Evolutionary conservation across 2,888 invertebrate genomes (phyloP).

Genomic region (Carcina quercana): DNA sequence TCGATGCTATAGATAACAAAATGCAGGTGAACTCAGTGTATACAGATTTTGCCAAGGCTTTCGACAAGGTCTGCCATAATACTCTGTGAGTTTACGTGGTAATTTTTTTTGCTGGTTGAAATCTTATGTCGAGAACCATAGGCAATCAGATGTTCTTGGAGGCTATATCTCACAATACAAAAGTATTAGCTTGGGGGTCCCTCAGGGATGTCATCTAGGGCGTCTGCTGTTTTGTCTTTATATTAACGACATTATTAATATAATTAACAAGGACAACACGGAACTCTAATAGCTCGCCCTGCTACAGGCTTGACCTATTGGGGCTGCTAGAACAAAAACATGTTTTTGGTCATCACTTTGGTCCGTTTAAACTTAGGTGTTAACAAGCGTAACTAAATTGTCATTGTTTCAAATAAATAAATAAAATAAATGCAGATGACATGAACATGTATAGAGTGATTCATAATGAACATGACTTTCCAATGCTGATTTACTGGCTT

Average conservation of each 20-base stretch:
- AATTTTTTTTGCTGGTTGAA: neutral
- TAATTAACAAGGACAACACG: neutral
- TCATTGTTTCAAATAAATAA: too few relatives aligned
- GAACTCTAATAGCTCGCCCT: too few relatives aligned
- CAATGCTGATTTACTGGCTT: too few relatives aligned
- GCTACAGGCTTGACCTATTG: too few relatives aligned
- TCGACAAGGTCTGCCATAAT: constrained; percentile 8
- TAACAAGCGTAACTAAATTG: too few relatives aligned
- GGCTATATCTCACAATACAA: neutral
- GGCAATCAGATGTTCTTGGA: neutral
- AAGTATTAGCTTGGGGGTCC: neutral
- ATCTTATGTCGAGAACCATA: neutral
- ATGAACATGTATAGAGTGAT: too few relatives aligned
- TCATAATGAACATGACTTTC: too few relatives aligned
- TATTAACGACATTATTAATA: neutral
- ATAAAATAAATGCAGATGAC: neutral
- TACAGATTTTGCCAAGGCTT: constrained; percentile 1
- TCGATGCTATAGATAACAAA: constrained; percentile 9
- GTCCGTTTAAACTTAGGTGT: too few relatives aligned
- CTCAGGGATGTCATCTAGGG: neutral
- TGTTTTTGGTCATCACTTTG: too few relatives aligned
- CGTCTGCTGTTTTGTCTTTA: neutral
- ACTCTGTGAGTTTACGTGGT: neutral
- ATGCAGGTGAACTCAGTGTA: constrained; percentile 3
- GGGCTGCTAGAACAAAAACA: too few relatives aligned